Evolutionary conservation across 2,113 vertebrate species (phyloP).

Genomic region (Ochotona princeps): DNA sequence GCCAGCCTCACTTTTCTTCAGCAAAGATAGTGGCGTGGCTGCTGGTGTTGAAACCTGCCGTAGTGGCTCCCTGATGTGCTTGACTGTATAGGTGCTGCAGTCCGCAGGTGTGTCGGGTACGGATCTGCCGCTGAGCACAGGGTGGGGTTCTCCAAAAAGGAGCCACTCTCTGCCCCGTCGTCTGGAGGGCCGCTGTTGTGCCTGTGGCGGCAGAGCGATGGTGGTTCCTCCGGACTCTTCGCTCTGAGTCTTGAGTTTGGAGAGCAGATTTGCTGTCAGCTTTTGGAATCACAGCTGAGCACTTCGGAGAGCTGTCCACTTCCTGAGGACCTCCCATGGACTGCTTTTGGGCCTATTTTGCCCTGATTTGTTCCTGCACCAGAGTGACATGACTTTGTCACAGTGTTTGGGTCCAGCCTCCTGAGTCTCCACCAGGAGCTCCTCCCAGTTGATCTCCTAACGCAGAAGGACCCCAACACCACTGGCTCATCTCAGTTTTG

Average conservation of each 20-base stretch:
- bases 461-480: slow-evolving; percentile 19
- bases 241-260: neutral
- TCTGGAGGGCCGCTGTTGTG: neutral
- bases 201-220: slow-evolving; percentile 33
- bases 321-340: neutral
- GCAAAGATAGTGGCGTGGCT: neutral
- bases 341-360: neutral
- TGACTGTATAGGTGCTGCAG: neutral
- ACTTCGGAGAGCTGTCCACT: neutral
- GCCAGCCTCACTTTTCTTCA: slow-evolving; percentile 13
- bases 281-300: neutral
- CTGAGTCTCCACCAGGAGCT: slow-evolving; percentile 50
- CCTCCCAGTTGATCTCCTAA: slow-evolving; percentile 52
- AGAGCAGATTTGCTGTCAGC: neutral
- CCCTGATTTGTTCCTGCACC: neutral
- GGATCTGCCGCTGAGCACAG: neutral
- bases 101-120: neutral
- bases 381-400: neutral
- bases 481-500: slow-evolving; percentile 43
- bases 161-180: neutral
- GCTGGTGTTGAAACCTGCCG: neutral
- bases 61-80: neutral
- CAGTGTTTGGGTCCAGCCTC: slow-evolving; percentile 3
- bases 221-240: slow-evolving; percentile 14
- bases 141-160: neutral